These are phyloP conservation scores for Nibea coibor DNA, from an alignment of 2,113 vertebrate genomes.

Conservation along the genomic window DNA sequence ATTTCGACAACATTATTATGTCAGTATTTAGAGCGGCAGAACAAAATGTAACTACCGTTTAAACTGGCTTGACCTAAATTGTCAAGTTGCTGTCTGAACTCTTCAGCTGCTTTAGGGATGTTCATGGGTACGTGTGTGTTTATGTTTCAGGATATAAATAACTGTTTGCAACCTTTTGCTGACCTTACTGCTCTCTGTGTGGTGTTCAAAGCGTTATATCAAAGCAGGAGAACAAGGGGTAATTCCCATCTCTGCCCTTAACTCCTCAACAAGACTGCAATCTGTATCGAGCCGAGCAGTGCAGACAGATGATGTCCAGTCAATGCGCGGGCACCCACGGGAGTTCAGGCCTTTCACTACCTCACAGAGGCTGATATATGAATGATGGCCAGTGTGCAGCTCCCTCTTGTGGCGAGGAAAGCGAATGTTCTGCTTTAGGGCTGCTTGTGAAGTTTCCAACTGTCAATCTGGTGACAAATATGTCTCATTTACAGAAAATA, in stretches of 20 bases:
- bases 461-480: slow-evolving; percentile 38
- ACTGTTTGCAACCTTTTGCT: slow-evolving; percentile 33
- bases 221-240: slow-evolving; percentile 31
- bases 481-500: slow-evolving; percentile 47
- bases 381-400: slow-evolving; percentile 54
- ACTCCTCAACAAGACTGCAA: slow-evolving; percentile 8
- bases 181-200: slow-evolving; percentile 29
- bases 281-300: slow-evolving; percentile 7
- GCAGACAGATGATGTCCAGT: slow-evolving; percentile 20
- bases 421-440: slow-evolving; percentile 1
- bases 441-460: slow-evolving; percentile 1
- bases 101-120: background rate
- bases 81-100: background rate
- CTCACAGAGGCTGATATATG: background rate
- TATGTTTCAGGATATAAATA: slow-evolving; percentile 33
- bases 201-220: slow-evolving; percentile 51
- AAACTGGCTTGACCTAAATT: background rate
- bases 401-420: slow-evolving; percentile 69
- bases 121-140: background rate
- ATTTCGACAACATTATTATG: background rate
- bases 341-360: slow-evolving; percentile 7
- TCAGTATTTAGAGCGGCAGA: background rate
- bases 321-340: slow-evolving; percentile 31
- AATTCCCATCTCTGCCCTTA: slow-evolving; percentile 20
- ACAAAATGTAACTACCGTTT: background rate